Base-by-base conservation (phyloP, 1,140 invertebrate species). In the Monochamus saltuarius region DNA sequence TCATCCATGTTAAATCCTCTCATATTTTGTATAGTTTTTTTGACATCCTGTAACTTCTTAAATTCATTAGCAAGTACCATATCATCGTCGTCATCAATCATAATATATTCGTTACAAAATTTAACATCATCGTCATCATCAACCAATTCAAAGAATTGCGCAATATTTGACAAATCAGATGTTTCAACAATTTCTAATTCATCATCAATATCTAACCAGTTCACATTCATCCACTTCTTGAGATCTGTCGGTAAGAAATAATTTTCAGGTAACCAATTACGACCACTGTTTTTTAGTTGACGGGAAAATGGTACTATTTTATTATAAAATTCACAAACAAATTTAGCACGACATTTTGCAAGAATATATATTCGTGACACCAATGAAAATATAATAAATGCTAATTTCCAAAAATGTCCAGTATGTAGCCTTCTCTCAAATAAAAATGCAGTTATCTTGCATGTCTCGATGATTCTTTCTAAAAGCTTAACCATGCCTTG, bases 401-500 rank as follows among this genome's bases (percentile, higher is more conserved):
- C 74, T 19, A 78, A 54, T 19, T 66, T 72, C 81, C 81, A 82
- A 34, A 77, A 74, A 59, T 83, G 81, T 8, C 81, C 81, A 7
- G 77, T 50, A 3, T 17, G 42, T 2, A 83, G 69, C 65, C 77
- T 76, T 8, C 68, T 60, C 53, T 73, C 75, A 13, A 81, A 68
- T 58, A 75, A 73, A 47, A 66, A 47, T 2, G 70, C 77, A 53
- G 77, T 66, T 13, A 62, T 13, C 37, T 57, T 59, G 1, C 78
- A 66, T 8, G 72, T 70, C 17, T 72, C 68, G 61, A 79, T 76
- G 8, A 78, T 55, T 53, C 74, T 69, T 49, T 66, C 63, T 69
- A 83, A 74, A 1, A 83, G 60, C 61, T 81, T 81, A 1, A 70
- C 72, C 56, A 81, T 76, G 2, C 80, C 78, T 70, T 82, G 81